Base-by-base conservation (phyloP, 2,888 invertebrate species). In the Hirtodrosophila trivittata region DNA sequence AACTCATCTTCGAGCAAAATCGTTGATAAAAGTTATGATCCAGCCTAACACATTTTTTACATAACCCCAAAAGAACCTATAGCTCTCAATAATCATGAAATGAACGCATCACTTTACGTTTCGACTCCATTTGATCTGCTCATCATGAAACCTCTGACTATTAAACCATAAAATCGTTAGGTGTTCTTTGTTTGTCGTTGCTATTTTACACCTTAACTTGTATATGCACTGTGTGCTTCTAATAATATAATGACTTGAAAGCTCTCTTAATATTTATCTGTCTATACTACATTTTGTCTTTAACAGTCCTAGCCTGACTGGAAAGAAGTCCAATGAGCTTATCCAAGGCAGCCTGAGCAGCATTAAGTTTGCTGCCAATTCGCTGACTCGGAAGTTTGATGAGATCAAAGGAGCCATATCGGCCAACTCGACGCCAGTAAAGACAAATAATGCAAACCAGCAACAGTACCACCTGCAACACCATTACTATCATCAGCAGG, bases 381-480 rank as follows among this genome's bases (percentile, higher is more conserved):
- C 95, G 33, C 94, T 97, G 89, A 96, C 94, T 14, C 97, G 96
- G 87, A 97, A 97, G 87, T 94, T 97, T 81, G 97, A 97, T 88
- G 97, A 97, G 90, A 95, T 97, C 89, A 97, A 97, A 89, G 97
- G 97, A 89, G 96, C 95, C 16, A 96, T 97, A 77, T 96, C 96
- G 1, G 95, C 95, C 0, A 96, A 95, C 72, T 95, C 95, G n/a
- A 96, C 96, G 7, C 97, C 97, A 0, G 95, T 96, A 2, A 96
- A 96, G 90, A 92, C 93, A 1, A 92, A 88, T 52, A 76, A 86
- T 9, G 71, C 80, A 0, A 59, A 71, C 4, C 52, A 58, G 13
- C 65, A 68, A 58, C 70, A 58, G 5, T 51, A 38, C 54, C 70
- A 75, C 1, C 62, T 62, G 0, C 59, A 62, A 10, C 65, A 51